Evolutionary conservation across 2,113 vertebrate genomes (phyloP).

Genomic region (Chloropsis hardwickii): DNA sequence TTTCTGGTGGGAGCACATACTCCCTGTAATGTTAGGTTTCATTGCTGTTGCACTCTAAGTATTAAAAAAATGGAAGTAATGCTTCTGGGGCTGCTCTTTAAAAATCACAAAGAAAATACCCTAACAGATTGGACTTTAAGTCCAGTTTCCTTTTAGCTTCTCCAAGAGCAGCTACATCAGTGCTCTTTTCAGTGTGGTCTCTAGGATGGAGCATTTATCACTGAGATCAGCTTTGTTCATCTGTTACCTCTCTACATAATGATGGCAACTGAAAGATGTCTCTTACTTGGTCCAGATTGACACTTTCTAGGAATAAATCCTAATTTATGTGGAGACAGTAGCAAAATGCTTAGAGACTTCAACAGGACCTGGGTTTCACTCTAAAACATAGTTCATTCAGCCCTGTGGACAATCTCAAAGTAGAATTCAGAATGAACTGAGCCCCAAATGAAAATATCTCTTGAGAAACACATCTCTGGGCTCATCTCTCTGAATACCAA

Average conservation of each 20-base stretch:
- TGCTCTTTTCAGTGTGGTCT: not conserved
- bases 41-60: not conserved
- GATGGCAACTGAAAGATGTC: not conserved
- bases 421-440: not conserved
- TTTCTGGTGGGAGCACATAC: conserved; percentile 48
- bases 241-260: not conserved
- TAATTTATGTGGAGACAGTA: not conserved
- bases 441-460: not conserved
- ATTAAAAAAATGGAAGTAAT: conserved; percentile 32
- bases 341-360: not conserved
- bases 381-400: not conserved
- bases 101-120: not conserved
- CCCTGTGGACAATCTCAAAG: not conserved
- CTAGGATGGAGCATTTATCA: not conserved
- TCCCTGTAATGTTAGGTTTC: conserved; percentile 45
- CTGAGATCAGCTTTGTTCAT: not conserved
- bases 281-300: not conserved
- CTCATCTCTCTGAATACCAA: not conserved
- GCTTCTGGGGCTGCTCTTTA: conserved; percentile 14
- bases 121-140: not conserved
- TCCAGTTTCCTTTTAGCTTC: not conserved
- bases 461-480: not conserved
- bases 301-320: not conserved
- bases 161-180: not conserved
- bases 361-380: not conserved